Evolutionary conservation across 2,888 invertebrate genomes (phyloP), one percentile per base, ranked within the genome.

Genomic region (Scaptomyza reducta): DNA sequence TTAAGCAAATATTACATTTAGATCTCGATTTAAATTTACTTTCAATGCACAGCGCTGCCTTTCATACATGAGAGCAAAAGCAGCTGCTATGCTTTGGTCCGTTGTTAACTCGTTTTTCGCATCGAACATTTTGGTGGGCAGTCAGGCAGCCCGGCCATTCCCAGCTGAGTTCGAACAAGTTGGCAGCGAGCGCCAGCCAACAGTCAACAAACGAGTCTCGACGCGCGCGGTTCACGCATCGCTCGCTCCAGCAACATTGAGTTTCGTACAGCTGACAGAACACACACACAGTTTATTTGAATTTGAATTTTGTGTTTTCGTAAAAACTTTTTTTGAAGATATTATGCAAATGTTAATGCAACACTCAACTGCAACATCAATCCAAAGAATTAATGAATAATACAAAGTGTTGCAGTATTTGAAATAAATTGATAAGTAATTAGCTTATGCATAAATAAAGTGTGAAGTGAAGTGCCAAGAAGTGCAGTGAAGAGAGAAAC

Each of bases 181-280:
- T n/a, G 22, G 51, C 50, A 22, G 51, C 65, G 45, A 45, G 42
- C 18, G 42, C 57, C 75, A 80, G 70, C 70, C 67, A 66, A 68
- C 58, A 81, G 75, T 78, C 70, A 67, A 69, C 60, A 80, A 83
- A 70, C 80, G 65, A 75, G 84, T 77, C 68, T 77, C 81, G 60
- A 51, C 70, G 84, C 78, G 74, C 72, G 64, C 80, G 71, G 80
- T 70, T 54, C 67, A 60, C 55, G 55, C 64, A 59, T 40, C 75
- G 75, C 50, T 54, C 58, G 74, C 63, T n/a, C 54, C 27, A 47
- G 55, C 53, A 54, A 18, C 18, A 18, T 46, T 42, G 54, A 66
- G 55, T 60, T 50, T 3, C 7, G 38, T 14, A 46, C n/a, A 66
- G 50, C 29, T 47, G n/a, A 47, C 22, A 56, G 18, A 49, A n/a